Evolutionary conservation across 2,797 vertebrate species (phyloP), one percentile per base, ranked within the genome.

Genomic region (Acomys russatus): DNA sequence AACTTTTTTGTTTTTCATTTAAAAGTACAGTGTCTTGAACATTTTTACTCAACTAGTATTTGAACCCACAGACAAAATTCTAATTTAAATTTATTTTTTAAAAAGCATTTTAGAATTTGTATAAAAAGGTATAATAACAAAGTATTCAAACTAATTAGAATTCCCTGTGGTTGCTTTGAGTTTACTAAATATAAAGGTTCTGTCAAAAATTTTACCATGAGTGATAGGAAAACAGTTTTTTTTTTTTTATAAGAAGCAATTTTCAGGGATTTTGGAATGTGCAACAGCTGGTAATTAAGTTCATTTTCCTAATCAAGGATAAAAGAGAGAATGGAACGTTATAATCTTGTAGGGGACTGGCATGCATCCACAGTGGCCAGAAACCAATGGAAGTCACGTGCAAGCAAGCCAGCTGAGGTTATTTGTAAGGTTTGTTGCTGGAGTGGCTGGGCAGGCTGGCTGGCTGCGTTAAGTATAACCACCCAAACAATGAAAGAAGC

Each of bases 91-190:
- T 11, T 80, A 88, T 68, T 92, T 84, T 66, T 51, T 76, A 56
- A 94, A 95, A 71, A 90, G 66, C 89, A 35, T 94, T 91, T 95
- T 85, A 87, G 63, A 95, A 91, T 20, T 90, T 61, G 11, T 38
- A 17, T 96, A 59, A 90, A 51, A 94, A 92, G 61, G 25, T 88
- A 38, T 35, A 95, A 5, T 90, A 90, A 61, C 15, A 17, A 91
- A 78, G 28, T 78, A 59, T 77, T 88, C 23, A 35, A 54, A 38
- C n/a, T 87, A 73, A 92, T 93, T 90, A 74, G 82, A 92, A 63
- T 64, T 74, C 15, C 28, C 23, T 92, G 49, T 64, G 11, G 83
- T 95, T 96, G n/a, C 25, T 68, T 94, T 96, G 54, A 70, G 33
- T 44, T 8, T 73, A 56, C 73, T 80, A 82, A 96, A 93, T 82